phyloP scores from a whole-genome alignment of 2,888 invertebrate genomes.

The Allophyes oxyacanthae region DNA sequence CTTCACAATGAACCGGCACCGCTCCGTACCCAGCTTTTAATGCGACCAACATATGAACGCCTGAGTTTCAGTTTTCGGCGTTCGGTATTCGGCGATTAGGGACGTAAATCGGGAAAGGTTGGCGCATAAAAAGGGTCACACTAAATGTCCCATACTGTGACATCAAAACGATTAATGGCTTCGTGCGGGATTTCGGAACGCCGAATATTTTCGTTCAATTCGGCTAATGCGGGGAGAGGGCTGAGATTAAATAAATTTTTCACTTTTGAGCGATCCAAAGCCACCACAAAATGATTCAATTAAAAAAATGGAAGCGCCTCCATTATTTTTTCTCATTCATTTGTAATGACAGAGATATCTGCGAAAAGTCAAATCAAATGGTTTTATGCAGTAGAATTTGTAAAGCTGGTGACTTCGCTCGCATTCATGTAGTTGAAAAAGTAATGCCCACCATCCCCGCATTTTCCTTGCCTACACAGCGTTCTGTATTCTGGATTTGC shows the following conservation, averaged over 20 bases:
- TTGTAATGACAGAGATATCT: conserved; percentile 54
- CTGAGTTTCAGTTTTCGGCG: conserved; percentile 71
- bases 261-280: conserved; percentile 58
- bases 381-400: conserved; percentile 47
- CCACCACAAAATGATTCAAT: conserved; percentile 58
- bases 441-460: conserved; percentile 26
- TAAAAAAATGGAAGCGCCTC: conserved; percentile 52
- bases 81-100: conserved; percentile 80
- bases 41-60: conserved; percentile 67
- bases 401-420: conserved; percentile 30
- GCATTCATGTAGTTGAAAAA: conserved; percentile 29
- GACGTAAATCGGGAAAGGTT: conserved; percentile 77
- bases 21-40: conserved; percentile 69
- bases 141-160: conserved; percentile 88
- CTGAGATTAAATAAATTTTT: conserved; percentile 75
- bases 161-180: conserved; percentile 88
- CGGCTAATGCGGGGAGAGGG: conserved; percentile 71
- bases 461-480: conserved; percentile 50
- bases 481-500: conserved; percentile 44
- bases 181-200: conserved; percentile 76
- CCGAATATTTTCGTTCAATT: conserved; percentile 84
- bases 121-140: conserved; percentile 86
- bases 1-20: conserved; percentile 56
- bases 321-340: conserved; percentile 55
- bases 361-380: conserved; percentile 45